These are phyloP conservation scores for Periophthalmus modestus DNA, from an alignment of 2,113 vertebrate species.

Conservation along the genomic window DNA sequence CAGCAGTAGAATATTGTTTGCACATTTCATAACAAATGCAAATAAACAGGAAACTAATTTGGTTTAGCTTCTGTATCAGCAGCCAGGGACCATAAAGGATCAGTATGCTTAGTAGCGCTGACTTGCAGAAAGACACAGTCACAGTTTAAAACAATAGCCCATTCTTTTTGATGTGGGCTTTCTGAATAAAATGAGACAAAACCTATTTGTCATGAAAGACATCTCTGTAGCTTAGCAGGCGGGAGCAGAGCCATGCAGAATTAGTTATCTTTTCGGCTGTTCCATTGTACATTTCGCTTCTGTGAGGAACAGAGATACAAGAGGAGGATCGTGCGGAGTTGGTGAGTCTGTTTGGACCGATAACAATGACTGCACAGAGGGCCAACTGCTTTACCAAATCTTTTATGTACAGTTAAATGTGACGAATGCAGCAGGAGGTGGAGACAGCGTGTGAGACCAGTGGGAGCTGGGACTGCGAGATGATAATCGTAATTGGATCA, in stretches of 20 bases:
- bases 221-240: slow-evolving; percentile 34
- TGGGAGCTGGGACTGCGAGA: slow-evolving; percentile 22
- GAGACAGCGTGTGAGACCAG: not conserved
- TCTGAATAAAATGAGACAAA: slow-evolving; percentile 24
- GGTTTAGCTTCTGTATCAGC: not conserved
- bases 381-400: not conserved
- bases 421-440: not conserved
- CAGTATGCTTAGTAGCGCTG: not conserved
- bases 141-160: slow-evolving; percentile 31
- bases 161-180: slow-evolving; percentile 4
- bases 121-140: not conserved
- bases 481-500: no score
- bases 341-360: slow-evolving; percentile 19
- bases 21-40: no score
- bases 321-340: slow-evolving; percentile 4
- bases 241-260: slow-evolving; percentile 20
- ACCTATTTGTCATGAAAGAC: slow-evolving; percentile 36
- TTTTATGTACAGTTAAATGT: slow-evolving; percentile 4
- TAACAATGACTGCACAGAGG: slow-evolving; percentile 5
- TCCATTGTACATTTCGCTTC: slow-evolving; percentile 24
- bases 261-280: slow-evolving; percentile 18
- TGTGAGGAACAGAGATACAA: slow-evolving; percentile 15
- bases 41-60: no score
- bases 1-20: not conserved
- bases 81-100: not conserved